phyloP scores from a whole-genome alignment of 1,140 invertebrate genomes.

The Psilanteris sp. region DNA sequence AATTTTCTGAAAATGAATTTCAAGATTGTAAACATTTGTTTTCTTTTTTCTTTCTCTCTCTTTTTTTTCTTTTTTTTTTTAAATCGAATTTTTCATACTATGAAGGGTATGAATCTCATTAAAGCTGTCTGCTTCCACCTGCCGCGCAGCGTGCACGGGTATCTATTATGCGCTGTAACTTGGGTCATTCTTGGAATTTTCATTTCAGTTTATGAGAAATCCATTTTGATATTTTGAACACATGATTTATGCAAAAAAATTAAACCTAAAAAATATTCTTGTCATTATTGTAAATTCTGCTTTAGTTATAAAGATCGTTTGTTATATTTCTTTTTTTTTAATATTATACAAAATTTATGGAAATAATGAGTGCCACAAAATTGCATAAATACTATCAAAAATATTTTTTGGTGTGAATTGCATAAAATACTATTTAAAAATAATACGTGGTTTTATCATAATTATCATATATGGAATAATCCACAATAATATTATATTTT shows the following conservation, averaged over 20 bases:
- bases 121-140: conserved; percentile 37
- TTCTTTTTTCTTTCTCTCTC: too few species aligned
- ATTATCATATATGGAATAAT: too few species aligned
- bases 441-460: too few species aligned
- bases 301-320: too few species aligned
- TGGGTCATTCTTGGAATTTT: conserved; percentile 47
- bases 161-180: conserved; percentile 46
- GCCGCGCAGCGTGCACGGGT: conserved; percentile 23
- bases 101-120: conserved; percentile 45
- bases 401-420: too few species aligned
- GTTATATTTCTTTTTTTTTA: too few species aligned
- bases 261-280: neutral
- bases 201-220: conserved; percentile 45
- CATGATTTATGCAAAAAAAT: conserved; percentile 11
- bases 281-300: neutral
- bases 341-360: too few species aligned
- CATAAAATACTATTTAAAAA: too few species aligned
- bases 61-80: too few species aligned
- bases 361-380: too few species aligned
- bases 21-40: conserved; percentile 17
- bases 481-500: too few species aligned
- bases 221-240: conserved; percentile 24
- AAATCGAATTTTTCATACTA: conserved; percentile 39
- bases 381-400: too few species aligned
- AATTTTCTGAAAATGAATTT: conserved; percentile 17